Conservation (phyloP, 2,113 vertebrate species). For the Raja brachyura region DNA sequence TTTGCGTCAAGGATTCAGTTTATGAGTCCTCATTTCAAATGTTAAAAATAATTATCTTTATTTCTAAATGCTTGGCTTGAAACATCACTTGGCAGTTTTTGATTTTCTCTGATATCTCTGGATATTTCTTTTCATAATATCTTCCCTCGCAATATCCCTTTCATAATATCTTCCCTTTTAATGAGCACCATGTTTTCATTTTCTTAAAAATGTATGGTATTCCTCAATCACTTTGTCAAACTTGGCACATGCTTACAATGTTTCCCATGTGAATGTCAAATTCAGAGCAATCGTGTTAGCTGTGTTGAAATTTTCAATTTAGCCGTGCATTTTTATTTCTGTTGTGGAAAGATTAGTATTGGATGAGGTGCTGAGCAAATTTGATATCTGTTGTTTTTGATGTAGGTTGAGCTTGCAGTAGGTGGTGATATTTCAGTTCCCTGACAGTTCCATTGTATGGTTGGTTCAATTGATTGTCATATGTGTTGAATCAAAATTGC, state of each 20-base stretch:
- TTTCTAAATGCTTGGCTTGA: background rate
- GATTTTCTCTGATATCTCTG: too few relatives aligned
- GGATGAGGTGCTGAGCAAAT: constrained; percentile 16
- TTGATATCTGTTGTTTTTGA: constrained; percentile 16
- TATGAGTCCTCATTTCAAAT: background rate
- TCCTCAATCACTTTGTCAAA: background rate
- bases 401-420: background rate
- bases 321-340: background rate
- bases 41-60: background rate
- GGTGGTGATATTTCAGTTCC: background rate
- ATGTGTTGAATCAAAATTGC: background rate
- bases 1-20: background rate
- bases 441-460: constrained; percentile 3
- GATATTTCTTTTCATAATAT: background rate
- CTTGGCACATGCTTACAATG: background rate
- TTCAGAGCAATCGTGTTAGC: background rate
- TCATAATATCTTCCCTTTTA: background rate
- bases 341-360: constrained; percentile 8
- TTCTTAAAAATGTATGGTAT: background rate
- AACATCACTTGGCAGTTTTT: background rate
- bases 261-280: background rate
- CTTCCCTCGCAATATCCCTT: background rate
- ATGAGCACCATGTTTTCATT: background rate
- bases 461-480: constrained; percentile 27
- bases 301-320: background rate